A percentile compares a stretch with the other conserved stretches of the same genome.
These are phyloP conservation scores for Toxotes lorentzi DNA, from an alignment of 2,797 vertebrate genomes.

Conservation along the genomic window DNA sequence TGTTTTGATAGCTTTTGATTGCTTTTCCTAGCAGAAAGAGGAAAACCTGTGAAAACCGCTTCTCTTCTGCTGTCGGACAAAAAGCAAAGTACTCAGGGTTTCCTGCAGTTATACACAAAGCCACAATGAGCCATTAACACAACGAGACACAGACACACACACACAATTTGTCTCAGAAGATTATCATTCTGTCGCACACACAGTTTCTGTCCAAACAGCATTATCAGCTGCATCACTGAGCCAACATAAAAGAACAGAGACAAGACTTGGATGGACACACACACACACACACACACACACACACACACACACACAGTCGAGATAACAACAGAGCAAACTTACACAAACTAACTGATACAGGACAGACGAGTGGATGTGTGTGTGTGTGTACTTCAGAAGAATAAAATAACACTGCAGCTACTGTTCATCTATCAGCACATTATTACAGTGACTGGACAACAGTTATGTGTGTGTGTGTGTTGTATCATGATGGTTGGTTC, in stretches of 20 bases:
- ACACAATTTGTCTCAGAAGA: constrained; percentile 37
- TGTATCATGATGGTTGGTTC: background rate
- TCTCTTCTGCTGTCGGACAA: constrained; percentile 9
- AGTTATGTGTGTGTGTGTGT: constrained; percentile 62
- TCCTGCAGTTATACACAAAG: constrained; percentile 10
- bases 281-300: constrained; percentile 1
- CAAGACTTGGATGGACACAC: constrained; percentile 11
- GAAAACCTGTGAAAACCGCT: background rate
- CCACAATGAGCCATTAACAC: constrained; percentile 10
- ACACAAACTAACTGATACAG: constrained; percentile 30
- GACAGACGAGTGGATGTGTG: constrained; percentile 14
- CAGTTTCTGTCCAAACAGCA: constrained; percentile 64
- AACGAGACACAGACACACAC: background rate
- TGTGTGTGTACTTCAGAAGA: constrained; percentile 47
- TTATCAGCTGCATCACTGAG: constrained; percentile 51
- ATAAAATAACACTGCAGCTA: constrained; percentile 55
- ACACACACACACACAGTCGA: background rate
- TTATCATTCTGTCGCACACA: constrained; percentile 46
- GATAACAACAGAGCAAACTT: constrained; percentile 32
- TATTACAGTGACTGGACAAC: constrained; percentile 71
- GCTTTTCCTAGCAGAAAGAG: background rate
- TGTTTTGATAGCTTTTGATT: background rate
- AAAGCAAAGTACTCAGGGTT: constrained; percentile 14
- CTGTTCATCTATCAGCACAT: constrained; percentile 63
- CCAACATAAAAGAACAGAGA: constrained; percentile 41